Base-by-base conservation (phyloP, 2,888 invertebrate genomes). In the Labia minor region DNA sequence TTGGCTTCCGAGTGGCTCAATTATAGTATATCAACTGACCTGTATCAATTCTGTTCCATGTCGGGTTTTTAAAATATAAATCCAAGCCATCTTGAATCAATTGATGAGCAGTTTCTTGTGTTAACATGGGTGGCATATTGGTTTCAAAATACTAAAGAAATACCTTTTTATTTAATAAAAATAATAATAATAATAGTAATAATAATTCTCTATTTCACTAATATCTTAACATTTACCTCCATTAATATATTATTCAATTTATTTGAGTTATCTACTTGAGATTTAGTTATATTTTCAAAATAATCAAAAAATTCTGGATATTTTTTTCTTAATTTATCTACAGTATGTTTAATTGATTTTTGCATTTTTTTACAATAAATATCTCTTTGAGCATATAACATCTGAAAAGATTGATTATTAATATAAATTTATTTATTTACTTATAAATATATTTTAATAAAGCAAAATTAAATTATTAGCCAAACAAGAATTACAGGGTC, bases 401-500 rank as follows among this genome's bases (percentile, higher is more conserved):
- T 49, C 49, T 49, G 49, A 49, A 49, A 49, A 49, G 33, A 33
- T 11, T 8, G 11, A 33, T 8, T 11, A 49, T 49, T 49, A 16
- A 49, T 2, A 49, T 26, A 49, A n/a, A 49, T 49, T 10, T n/a
- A 33, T 33, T 11, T 33, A 8, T 8, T 8, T 8, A 33, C 6
- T 33, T 33, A 33, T 8, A 33, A 6, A 33, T 8, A 33, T 11
- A 33, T 8, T 33, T 8, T 33, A 11, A 6, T 33, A 11, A 33
- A 8, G 6, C 6, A 8, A 33, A 8, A 33, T 33, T 8, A 11
- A 11, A 33, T 11, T 11, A 33, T 8, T 33, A 33, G 33, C 33
- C 6, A 8, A 33, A 33, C 33, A 8, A 33, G 33, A 64, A 80
- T 78, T 81, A 91, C 92, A 79, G 85, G 85, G 77, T 93, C 93